Percentiles rank a stretch among this genome's conserved stretches.
Evolutionary conservation across 2,797 vertebrate genomes (phyloP).

Genomic region (Australoheros facetus): DNA sequence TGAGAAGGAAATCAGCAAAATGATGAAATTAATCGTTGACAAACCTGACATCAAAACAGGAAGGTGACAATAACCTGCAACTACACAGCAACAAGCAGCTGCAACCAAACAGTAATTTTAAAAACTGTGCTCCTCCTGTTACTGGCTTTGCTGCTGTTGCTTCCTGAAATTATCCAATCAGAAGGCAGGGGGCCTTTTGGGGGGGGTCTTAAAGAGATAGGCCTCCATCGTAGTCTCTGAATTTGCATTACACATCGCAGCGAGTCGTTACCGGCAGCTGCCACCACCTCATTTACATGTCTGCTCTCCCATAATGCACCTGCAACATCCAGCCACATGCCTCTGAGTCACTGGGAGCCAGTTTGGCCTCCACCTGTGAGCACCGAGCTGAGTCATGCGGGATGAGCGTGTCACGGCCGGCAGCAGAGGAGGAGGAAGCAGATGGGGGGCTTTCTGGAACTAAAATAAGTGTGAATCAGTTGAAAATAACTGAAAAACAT

Average conservation of each 20-base stretch:
- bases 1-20: neutral
- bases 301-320: constrained; percentile 25
- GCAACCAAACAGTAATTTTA: too few species aligned
- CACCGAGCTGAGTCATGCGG: neutral
- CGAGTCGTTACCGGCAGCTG: neutral
- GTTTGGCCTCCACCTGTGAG: too few species aligned
- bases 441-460: neutral
- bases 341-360: neutral
- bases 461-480: neutral
- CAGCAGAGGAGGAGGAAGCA: constrained; percentile 4
- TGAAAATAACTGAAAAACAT: neutral
- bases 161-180: neutral
- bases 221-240: too few species aligned
- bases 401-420: neutral
- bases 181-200: neutral
- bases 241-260: constrained; percentile 12
- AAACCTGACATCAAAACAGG: neutral
- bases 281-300: neutral
- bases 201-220: too few species aligned
- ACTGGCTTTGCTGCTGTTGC: neutral
- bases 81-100: too few species aligned
- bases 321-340: neutral
- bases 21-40: neutral
- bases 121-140: too few species aligned
- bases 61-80: neutral